Evolutionary conservation across 2,888 invertebrate genomes (phyloP).

Genomic region (Drosophila acutilabella): DNA sequence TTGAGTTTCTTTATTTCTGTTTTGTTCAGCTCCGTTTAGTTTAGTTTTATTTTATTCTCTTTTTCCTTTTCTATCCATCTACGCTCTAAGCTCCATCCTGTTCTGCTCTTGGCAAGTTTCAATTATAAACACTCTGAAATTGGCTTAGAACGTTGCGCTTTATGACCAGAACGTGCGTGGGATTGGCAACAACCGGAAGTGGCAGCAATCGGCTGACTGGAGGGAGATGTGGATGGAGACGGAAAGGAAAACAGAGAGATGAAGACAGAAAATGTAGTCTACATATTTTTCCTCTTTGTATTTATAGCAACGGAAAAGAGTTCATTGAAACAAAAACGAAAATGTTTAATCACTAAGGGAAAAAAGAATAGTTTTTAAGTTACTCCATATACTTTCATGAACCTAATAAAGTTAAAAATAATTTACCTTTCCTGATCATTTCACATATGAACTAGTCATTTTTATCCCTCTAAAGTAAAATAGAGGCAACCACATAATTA

Average conservation of each 20-base stretch:
- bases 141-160: conserved; percentile 62
- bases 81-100: conserved; percentile 9
- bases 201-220: conserved; percentile 29
- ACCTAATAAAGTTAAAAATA: too few species aligned
- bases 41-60: background rate
- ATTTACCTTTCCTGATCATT: background rate
- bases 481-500: conserved; percentile 12
- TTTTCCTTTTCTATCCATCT: background rate
- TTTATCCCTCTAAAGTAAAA: background rate
- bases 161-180: conserved; percentile 58
- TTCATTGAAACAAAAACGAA: too few species aligned
- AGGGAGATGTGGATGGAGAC: background rate
- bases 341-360: too few species aligned
- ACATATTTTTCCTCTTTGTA: too few species aligned
- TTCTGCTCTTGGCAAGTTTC: conserved; percentile 42
- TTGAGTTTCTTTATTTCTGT: conserved; percentile 13
- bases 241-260: too few species aligned
- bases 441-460: background rate
- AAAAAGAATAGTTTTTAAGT: too few species aligned
- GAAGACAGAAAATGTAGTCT: too few species aligned
- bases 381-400: too few species aligned
- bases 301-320: too few species aligned
- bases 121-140: conserved; percentile 67
- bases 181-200: conserved; percentile 49
- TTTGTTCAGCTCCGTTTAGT: background rate